These are phyloP conservation scores for Euplexia lucipara DNA, from an alignment of 2,888 invertebrate genomes.

Conservation along the genomic window DNA sequence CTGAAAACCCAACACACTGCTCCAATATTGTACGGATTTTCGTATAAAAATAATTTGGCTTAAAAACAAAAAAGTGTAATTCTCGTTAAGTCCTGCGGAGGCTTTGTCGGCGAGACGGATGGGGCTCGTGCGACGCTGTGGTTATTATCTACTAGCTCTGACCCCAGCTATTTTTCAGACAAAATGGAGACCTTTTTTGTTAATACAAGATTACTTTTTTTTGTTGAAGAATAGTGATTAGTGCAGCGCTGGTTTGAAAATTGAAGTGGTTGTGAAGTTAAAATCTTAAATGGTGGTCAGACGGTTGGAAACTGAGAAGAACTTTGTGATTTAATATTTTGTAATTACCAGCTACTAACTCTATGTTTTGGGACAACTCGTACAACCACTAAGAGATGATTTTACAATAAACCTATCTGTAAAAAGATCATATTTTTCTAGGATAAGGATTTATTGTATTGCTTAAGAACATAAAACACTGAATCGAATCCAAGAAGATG, in stretches of 20 bases:
- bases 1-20: conserved; percentile 1
- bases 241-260: conserved; percentile 23
- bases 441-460: too few species aligned
- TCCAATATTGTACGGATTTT: conserved; percentile 12
- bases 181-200: conserved; percentile 38
- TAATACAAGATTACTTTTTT: conserved; percentile 48
- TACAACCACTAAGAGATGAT: too few species aligned
- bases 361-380: too few species aligned
- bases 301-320: too few species aligned
- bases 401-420: too few species aligned
- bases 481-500: too few species aligned
- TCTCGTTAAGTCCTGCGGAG: conserved; percentile 51
- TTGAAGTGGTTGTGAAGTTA: conserved; percentile 7
- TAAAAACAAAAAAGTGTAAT: conserved; percentile 38
- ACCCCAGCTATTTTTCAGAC: conserved; percentile 39
- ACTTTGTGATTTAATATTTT: too few species aligned
- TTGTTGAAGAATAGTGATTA: conserved; percentile 31
- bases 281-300: neutral
- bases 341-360: too few species aligned
- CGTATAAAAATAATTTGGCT: conserved; percentile 26
- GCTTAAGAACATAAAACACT: too few species aligned
- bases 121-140: conserved; percentile 56
- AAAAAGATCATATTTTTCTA: neutral
- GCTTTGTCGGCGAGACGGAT: conserved; percentile 62
- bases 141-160: conserved; percentile 59